Evolutionary conservation across 2,797 vertebrate genomes (phyloP).

Genomic region (Muscicapa striata): DNA sequence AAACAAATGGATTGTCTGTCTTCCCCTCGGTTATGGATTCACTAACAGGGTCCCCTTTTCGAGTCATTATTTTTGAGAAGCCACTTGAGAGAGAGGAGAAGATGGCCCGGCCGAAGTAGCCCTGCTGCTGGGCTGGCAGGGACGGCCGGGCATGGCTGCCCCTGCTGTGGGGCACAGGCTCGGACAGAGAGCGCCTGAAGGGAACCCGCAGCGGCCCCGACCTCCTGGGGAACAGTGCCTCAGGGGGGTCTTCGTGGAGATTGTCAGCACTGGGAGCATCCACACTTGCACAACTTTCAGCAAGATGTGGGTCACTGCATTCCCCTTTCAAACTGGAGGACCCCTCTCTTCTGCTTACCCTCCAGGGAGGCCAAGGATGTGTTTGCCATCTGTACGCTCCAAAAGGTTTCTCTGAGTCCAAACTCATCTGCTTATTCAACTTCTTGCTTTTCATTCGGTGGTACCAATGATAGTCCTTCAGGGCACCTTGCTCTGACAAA

Average conservation of each 20-base stretch:
- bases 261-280: not conserved
- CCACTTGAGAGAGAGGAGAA: slow-evolving; percentile 78
- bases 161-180: slow-evolving; percentile 34
- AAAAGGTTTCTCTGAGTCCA: slow-evolving; percentile 50
- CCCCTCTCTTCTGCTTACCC: slow-evolving; percentile 33
- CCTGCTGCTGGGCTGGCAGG: slow-evolving; percentile 61
- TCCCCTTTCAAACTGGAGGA: not conserved
- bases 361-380: slow-evolving; percentile 56
- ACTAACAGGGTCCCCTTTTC: slow-evolving; percentile 63
- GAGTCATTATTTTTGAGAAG: slow-evolving; percentile 71
- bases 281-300: not conserved
- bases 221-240: not conserved
- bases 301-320: not conserved
- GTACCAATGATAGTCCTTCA: slow-evolving; percentile 72
- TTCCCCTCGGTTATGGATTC: slow-evolving; percentile 21
- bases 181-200: slow-evolving; percentile 77
- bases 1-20: not conserved
- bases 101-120: slow-evolving; percentile 65
- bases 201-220: slow-evolving; percentile 18
- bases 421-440: slow-evolving; percentile 44
- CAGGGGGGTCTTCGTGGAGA: not conserved
- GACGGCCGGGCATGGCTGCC: not conserved
- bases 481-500: slow-evolving; percentile 71
- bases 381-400: slow-evolving; percentile 65
- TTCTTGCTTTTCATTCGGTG: slow-evolving; percentile 67